Base-by-base conservation (phyloP, 1,140 invertebrate species). In the Solenopsis invicta region DNA sequence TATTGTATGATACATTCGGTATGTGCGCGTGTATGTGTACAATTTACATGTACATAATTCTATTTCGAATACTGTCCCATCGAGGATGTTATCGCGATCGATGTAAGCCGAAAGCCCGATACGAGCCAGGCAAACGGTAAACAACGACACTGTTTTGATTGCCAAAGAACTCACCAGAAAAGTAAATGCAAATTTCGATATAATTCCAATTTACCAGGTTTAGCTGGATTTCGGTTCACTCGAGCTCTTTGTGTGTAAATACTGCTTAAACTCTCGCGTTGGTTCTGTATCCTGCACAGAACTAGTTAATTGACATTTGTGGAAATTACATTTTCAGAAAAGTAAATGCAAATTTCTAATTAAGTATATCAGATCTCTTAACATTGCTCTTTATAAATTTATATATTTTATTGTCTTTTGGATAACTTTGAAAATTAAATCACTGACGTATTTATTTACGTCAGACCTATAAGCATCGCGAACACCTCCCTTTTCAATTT, bases 61-160 rank as follows among this genome's bases (percentile, higher is more conserved):
- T 37, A 74, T 24, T 12, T 74, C 24, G 24, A 82, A 29, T 18
- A 29, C 10, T 21, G 75, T 45, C 50, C 18, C 24, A 29, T 54
- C 64, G 24, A 69, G 16, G 29, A 80, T 52, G 48, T 69, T n/a
- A 13, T 56, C 34, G 48, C 77, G 34, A 69, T 80, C 62, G 34
- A 81, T 69, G 45, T 34, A 67, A 61, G 16, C 56, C 16, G 37
- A 62, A 69, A 81, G 48, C 29, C 21, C 10, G 34, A 56, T 54
- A 81, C 62, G 37, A 6, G 45, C 9, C 48, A 10, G 52, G 41
- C 77, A 81, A 81, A 69, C 59, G 50, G 41, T 64, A 64, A 78
- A 78, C 64, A 81, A 69, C 34, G 48, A 81, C 13, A 54, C 21
- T 45, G n/a, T 81, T 81, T 81, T 81, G 62, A 81, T 69, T 54